A percentile compares a stretch with the other conserved stretches of the same genome.
phyloP scores from a whole-genome alignment of 2,888 invertebrate species.

The Idaea biselata region DNA sequence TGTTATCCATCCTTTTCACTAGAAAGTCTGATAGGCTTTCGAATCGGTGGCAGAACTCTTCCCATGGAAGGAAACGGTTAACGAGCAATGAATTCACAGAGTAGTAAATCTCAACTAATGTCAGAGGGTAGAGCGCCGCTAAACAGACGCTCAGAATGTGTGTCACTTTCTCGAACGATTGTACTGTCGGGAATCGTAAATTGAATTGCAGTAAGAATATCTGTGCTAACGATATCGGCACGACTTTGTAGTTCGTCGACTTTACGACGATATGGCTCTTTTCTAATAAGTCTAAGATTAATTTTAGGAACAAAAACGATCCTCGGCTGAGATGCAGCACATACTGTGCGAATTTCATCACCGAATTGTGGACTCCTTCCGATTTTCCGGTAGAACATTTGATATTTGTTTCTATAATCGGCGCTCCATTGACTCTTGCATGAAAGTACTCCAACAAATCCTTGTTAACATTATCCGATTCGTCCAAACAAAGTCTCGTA shows the following conservation, averaged over 20 bases:
- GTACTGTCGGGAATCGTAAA: slow-evolving; percentile 92
- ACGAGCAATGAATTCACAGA: slow-evolving; percentile 93
- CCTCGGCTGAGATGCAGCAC: slow-evolving; percentile 91
- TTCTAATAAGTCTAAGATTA: slow-evolving; percentile 95
- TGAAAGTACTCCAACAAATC: slow-evolving; percentile 94
- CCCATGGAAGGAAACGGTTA: slow-evolving; percentile 91
- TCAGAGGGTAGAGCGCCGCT: slow-evolving; percentile 94
- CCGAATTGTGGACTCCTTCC: slow-evolving; percentile 83
- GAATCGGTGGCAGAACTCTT: slow-evolving; percentile 93
- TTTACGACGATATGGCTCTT: slow-evolving; percentile 95
- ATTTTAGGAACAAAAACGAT: slow-evolving; percentile 94
- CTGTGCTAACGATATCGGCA: slow-evolving; percentile 93
- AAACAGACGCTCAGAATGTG: slow-evolving; percentile 94
- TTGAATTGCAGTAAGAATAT: slow-evolving; percentile 96
- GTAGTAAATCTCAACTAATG: slow-evolving; percentile 94
- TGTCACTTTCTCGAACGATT: slow-evolving; percentile 94
- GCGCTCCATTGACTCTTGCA: slow-evolving; percentile 88
- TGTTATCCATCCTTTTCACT: slow-evolving; percentile 93
- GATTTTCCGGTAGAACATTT: slow-evolving; percentile 84
- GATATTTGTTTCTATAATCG: slow-evolving; percentile 92
- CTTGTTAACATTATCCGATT: slow-evolving; percentile 89
- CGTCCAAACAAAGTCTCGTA: slow-evolving; percentile 87
- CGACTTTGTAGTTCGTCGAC: slow-evolving; percentile 95
- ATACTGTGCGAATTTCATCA: slow-evolving; percentile 92
- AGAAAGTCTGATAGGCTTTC: slow-evolving; percentile 92